Evolutionary conservation across 2,113 vertebrate genomes (phyloP).

Genomic region (Sebastes schlegelii): DNA sequence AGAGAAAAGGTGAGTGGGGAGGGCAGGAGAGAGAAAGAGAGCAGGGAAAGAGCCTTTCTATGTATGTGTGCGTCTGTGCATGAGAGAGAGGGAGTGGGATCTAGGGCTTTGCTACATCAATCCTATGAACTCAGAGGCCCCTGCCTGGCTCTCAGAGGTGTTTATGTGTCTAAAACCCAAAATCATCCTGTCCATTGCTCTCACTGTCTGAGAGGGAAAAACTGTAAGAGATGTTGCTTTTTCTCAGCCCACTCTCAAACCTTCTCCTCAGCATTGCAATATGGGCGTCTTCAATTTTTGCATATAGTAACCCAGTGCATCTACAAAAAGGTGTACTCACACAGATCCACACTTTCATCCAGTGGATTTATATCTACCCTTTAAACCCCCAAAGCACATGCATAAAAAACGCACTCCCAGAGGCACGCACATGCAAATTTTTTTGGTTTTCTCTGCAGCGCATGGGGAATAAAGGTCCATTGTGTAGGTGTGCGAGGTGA

Average conservation of each 20-base stretch:
- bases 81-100: conserved; percentile 36
- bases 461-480: conserved; percentile 54
- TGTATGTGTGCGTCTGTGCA: conserved; percentile 25
- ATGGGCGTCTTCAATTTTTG: background rate
- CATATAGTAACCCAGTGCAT: background rate
- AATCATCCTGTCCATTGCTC: conserved; percentile 46
- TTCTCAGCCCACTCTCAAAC: conserved; percentile 34
- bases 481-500: conserved; percentile 59
- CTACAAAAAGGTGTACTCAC: background rate
- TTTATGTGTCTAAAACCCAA: conserved; percentile 63
- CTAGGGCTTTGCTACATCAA: conserved; percentile 63
- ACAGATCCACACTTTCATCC: conserved; percentile 37
- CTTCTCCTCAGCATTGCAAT: background rate
- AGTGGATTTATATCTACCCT: conserved; percentile 1
- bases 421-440: conserved; percentile 14
- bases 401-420: conserved; percentile 9
- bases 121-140: conserved; percentile 63
- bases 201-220: conserved; percentile 38
- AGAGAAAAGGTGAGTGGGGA: conserved; percentile 60
- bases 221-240: conserved; percentile 16
- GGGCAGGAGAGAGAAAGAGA: conserved; percentile 36
- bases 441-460: conserved; percentile 18
- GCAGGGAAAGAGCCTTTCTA: conserved; percentile 25
- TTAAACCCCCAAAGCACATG: conserved; percentile 10
- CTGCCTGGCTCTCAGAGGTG: conserved; percentile 60